These are phyloP conservation scores for Hesperophylax magnus DNA, from an alignment of 1,140 invertebrate genomes.

Conservation along the genomic window DNA sequence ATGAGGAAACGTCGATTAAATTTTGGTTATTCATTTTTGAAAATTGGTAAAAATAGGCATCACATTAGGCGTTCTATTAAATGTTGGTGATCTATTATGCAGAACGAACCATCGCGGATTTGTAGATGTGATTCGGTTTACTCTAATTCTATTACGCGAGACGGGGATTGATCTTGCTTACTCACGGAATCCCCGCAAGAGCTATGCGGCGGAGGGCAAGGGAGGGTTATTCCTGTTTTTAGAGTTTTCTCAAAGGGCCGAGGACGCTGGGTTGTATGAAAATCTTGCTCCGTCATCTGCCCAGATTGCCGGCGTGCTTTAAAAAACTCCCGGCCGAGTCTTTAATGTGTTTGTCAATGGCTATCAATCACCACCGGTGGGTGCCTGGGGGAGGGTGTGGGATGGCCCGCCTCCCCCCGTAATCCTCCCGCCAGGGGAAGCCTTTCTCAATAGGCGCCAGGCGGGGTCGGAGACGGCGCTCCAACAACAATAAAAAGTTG, in stretches of 20 bases:
- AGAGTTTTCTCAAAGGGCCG: constrained; percentile 29
- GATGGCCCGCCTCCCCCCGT: not conserved
- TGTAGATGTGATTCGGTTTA: constrained; percentile 50
- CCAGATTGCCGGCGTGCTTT: constrained; percentile 47
- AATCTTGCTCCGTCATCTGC: constrained; percentile 54
- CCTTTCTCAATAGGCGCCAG: constrained; percentile 37
- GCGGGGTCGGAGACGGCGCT: constrained; percentile 16
- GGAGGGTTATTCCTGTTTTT: constrained; percentile 31
- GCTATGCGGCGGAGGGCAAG: not conserved
- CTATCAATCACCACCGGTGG: constrained; percentile 52
- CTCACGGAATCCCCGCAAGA: constrained; percentile 41
- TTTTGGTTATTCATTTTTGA: constrained; percentile 5
- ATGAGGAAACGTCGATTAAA: not conserved
- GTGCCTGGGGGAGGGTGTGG: not conserved
- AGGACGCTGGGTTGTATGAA: constrained; percentile 41
- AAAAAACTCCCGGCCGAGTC: constrained; percentile 49
- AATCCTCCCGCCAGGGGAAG: not conserved
- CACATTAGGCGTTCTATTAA: not conserved
- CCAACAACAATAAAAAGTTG: constrained; percentile 47
- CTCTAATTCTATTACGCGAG: constrained; percentile 51
- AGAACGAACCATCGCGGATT: constrained; percentile 47
- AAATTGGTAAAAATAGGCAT: not conserved
- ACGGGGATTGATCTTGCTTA: constrained; percentile 54
- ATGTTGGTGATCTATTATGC: constrained; percentile 39
- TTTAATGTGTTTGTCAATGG: constrained; percentile 58